Evolutionary conservation across 2,797 vertebrate genomes (phyloP), one percentile per base, ranked within the genome.

Genomic region (Acridotheres tristis): DNA sequence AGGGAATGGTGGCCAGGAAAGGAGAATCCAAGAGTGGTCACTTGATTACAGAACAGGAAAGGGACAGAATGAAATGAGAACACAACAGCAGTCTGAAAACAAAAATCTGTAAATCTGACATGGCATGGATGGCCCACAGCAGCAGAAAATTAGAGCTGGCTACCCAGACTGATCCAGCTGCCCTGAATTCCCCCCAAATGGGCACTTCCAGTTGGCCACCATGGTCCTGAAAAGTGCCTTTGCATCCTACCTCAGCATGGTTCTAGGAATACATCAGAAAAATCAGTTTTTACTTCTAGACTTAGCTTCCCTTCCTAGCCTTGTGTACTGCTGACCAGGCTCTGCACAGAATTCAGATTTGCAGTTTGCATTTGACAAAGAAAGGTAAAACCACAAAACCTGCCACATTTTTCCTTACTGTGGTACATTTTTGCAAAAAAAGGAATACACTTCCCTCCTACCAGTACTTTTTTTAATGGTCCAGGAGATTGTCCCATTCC

Each of bases 51-150:
- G 25, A 75, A 8, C 11, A 23, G 22, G 25, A 43, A 15, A 54
- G 30, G 23, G 12, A 75, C 20, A 36, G 22, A 79, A 14, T 6
- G 18, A 57, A 82, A 73, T 3, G 6, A 12, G 58, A 86, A 42
- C 3, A 48, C 10, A 67, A 4, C 7, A 47, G n/a, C 1, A 13
- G 23, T 2, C 29, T 50, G 59, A 57, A 77, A 72, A 47, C 4
- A 34, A 48, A 36, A 29, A 3, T 4, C 8, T 0, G 1, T 18
- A 16, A 45, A 13, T 8, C 3, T 58, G 42, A 4, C 0, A 5
- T 5, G 25, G 17, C 17, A 18, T 0, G 5, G n/a, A 4, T 75
- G 62, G 14, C 16, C 9, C 58, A 25, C 0, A 5, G 71, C 29
- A 72, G 34, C 23, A 62, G 74, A 7, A 91, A 47, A n/a, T n/a